Conservation (phyloP, 2,113 vertebrate species). For the Centropus unirufus region DNA sequence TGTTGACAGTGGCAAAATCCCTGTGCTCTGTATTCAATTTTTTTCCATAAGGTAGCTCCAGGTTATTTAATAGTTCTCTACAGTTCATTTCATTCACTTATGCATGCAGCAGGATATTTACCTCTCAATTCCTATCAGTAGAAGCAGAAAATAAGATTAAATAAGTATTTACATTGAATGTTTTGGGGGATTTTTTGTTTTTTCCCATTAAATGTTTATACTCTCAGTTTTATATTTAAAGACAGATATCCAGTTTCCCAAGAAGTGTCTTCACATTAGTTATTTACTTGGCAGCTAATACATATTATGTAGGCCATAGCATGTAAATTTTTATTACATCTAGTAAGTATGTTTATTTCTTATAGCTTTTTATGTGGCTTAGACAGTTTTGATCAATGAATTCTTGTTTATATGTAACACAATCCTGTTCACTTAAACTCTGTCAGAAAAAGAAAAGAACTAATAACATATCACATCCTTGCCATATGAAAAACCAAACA, state of each 20-base stretch:
- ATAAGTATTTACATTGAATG: background rate
- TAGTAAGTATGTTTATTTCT: background rate
- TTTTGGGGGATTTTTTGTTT: background rate
- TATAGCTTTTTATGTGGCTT: background rate
- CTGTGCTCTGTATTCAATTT: background rate
- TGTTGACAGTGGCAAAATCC: background rate
- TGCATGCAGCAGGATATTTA: background rate
- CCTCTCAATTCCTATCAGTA: background rate
- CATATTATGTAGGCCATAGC: background rate
- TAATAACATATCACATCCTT: background rate
- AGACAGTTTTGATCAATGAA: slow-evolving; percentile 11
- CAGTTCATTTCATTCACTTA: slow-evolving; percentile 20
- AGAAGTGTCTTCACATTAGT: background rate
- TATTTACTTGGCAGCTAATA: background rate
- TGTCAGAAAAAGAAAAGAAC: background rate
- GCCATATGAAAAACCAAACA: background rate
- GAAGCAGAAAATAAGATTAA: background rate
- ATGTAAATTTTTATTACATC: background rate
- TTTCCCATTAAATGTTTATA: background rate
- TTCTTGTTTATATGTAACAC: background rate
- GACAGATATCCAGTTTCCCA: background rate
- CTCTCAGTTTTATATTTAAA: background rate
- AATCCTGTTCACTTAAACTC: background rate
- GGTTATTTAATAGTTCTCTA: slow-evolving; percentile 19
- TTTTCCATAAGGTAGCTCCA: slow-evolving; percentile 19